Percentiles rank a stretch among this genome's conserved stretches.
phyloP scores from a whole-genome alignment of 1,140 invertebrate species.

The Trinorchestia longiramus region DNA sequence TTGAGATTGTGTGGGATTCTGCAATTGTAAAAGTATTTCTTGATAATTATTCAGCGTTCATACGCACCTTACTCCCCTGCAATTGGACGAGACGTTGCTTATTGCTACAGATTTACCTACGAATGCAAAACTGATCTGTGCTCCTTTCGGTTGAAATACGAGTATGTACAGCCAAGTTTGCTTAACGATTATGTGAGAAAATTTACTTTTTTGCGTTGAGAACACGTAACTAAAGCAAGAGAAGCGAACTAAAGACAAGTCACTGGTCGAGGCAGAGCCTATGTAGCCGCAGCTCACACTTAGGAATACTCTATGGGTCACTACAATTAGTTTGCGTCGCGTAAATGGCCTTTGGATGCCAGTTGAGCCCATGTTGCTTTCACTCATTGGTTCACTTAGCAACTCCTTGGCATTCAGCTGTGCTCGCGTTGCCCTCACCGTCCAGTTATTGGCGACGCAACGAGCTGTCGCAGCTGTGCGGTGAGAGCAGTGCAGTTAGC shows the following conservation, averaged over 20 bases:
- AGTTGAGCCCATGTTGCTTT: background rate
- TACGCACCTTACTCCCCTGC: background rate
- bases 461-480: background rate
- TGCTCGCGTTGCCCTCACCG: background rate
- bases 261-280: background rate
- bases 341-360: background rate
- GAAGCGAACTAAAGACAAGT: background rate
- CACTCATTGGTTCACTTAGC: background rate
- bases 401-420: background rate
- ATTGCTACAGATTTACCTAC: too few relatives aligned
- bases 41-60: background rate
- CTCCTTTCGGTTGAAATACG: background rate
- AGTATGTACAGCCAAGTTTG: background rate
- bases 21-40: background rate
- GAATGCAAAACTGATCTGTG: background rate
- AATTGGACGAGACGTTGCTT: too few relatives aligned
- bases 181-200: background rate
- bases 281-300: background rate
- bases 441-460: background rate
- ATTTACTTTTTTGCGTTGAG: background rate
- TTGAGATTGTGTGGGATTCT: background rate
- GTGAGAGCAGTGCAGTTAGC: conserved; percentile 6
- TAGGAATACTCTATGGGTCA: background rate
- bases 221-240: background rate
- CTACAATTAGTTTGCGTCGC: background rate